Base-by-base conservation (phyloP, 2,888 invertebrate species). In the Lypha dubia region DNA sequence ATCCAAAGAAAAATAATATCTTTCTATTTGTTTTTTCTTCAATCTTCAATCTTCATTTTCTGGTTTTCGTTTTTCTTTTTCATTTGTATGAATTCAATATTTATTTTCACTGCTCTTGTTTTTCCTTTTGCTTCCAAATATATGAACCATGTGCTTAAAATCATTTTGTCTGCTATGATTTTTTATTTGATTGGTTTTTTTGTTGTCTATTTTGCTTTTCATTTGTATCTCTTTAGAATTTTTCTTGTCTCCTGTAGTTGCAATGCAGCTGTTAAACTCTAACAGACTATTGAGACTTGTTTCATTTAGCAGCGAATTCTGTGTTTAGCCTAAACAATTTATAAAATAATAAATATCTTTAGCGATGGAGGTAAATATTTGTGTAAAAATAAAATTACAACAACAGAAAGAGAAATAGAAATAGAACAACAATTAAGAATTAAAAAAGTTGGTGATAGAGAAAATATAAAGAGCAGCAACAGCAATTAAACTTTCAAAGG, bases 101-200 rank as follows among this genome's bases (percentile, higher is more conserved):
- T 46, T 41, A 44, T 49, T 17, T 7, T 20, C 6, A 51, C 7
- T 53, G 20, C 3, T 38, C 9, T 22, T 4, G 8, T 62, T 28
- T 24, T 53, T 51, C 22, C 3, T 41, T 5, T 41, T 44, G 44
- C 20, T 41, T 60, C 46, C 6, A 60, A 35, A 65, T 60, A 53
- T 79, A 68, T 67, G 60, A 79, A 76, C 44, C 76, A 71, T 83
- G 71, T 77, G 71, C 71, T 67, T 65, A 53, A 62, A 74, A 75
- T 71, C 58, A 76, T 65, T 71, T 65, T 73, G 65, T 56, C 71
- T 83, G 20, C 17, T 65, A 24, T 79, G 11, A n/a, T 75, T 83
- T 63, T 73, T 56, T 65, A 60, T 71, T 38, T 9, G 1, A 32
- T 49, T 56, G n/a, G 70, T 2, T 41, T 46, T 58, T 38, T 56